These are phyloP conservation scores for Automeris io DNA, from an alignment of 2,888 invertebrate species.

Conservation along the genomic window DNA sequence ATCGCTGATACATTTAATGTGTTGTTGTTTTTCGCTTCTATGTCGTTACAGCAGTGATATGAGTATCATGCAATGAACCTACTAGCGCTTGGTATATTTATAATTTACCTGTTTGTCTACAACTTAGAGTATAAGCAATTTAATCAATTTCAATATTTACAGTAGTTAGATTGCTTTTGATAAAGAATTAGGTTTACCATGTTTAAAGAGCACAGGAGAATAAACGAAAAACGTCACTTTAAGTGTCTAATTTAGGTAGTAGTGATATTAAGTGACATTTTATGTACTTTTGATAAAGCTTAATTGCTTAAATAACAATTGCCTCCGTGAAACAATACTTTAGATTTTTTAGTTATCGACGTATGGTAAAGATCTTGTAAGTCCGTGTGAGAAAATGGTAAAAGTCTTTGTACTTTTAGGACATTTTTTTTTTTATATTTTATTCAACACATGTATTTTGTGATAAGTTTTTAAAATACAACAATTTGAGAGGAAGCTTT, in stretches of 20 bases:
- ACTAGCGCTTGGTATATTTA: slow-evolving; percentile 4
- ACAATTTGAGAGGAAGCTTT: no score
- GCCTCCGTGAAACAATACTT: no score
- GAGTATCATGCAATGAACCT: slow-evolving; percentile 10
- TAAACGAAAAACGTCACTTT: no score
- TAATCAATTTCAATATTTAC: slow-evolving; percentile 44
- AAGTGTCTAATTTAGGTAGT: no score
- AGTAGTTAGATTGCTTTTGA: slow-evolving; percentile 29
- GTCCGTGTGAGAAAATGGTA: no score
- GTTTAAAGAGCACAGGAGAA: neutral
- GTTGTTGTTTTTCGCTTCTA: slow-evolving; percentile 9
- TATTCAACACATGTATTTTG: no score
- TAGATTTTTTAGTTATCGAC: no score
- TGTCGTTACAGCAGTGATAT: slow-evolving; percentile 19
- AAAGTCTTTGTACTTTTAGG: no score
- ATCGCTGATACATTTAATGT: slow-evolving; percentile 8
- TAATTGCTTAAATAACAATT: no score
- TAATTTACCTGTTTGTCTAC: slow-evolving; percentile 18
- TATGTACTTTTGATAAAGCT: neutral
- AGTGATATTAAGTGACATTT: neutral
- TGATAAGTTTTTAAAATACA: no score
- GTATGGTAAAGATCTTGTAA: no score
- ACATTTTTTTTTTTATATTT: no score
- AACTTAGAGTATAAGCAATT: slow-evolving; percentile 27
- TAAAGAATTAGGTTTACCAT: slow-evolving; percentile 1